Evolutionary conservation across 2,888 invertebrate genomes (phyloP).

Genomic region (Aporophyla nigra): DNA sequence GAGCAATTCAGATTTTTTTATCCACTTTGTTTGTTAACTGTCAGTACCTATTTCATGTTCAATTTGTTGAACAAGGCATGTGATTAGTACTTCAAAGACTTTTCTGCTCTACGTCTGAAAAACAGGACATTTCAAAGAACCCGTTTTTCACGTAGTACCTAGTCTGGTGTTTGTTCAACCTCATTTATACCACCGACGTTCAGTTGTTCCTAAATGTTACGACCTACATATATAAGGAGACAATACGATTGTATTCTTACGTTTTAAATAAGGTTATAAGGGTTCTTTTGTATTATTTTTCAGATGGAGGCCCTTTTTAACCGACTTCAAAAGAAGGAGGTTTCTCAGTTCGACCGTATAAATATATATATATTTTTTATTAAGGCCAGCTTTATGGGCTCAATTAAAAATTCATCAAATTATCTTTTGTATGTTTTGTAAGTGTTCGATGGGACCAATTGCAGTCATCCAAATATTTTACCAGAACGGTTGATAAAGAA

Average conservation of each 20-base stretch:
- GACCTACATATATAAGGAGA: background rate
- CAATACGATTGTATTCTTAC: background rate
- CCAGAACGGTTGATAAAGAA: too few species aligned
- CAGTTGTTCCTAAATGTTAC: slow-evolving; percentile 3
- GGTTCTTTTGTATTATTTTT: background rate
- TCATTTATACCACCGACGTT: slow-evolving; percentile 11
- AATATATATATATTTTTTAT: too few species aligned
- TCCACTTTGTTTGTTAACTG: background rate
- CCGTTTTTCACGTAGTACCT: background rate
- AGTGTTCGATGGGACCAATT: too few species aligned
- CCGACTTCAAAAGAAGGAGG: too few species aligned
- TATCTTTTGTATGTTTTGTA: too few species aligned
- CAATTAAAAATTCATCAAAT: background rate
- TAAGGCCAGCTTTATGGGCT: background rate
- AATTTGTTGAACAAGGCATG: background rate
- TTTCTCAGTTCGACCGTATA: too few species aligned
- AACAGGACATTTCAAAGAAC: background rate
- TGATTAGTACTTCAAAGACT: background rate
- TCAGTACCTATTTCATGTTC: background rate
- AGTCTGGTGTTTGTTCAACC: slow-evolving; percentile 1
- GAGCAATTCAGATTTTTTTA: background rate
- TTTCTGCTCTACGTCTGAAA: slow-evolving; percentile 2
- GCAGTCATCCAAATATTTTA: too few species aligned
- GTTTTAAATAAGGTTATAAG: slow-evolving; percentile 1
- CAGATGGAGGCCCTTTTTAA: background rate